A percentile compares a stretch with the other conserved stretches of the same genome.
phyloP scores from a whole-genome alignment of 2,888 invertebrate species.

The Fragum sueziense region DNA sequence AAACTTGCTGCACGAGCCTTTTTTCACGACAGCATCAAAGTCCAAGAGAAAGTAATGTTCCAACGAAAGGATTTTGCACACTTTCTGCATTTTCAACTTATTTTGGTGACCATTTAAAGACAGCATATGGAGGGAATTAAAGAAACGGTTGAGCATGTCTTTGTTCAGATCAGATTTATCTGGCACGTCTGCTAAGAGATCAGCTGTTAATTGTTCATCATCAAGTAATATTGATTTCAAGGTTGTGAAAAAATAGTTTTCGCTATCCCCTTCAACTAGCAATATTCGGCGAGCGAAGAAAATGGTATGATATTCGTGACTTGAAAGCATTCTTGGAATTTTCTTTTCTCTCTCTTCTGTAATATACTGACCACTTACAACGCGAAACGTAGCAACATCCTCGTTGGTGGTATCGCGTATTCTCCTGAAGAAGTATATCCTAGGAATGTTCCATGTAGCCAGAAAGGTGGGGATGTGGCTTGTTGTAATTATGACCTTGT shows the following conservation, averaged over 20 bases:
- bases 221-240: constrained; percentile 3
- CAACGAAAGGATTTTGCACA: constrained; percentile 7
- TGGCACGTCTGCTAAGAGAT: not conserved
- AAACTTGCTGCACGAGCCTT: not conserved
- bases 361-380: not conserved
- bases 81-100: not conserved
- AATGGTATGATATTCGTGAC: not conserved
- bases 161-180: not conserved
- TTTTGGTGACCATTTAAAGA: constrained; percentile 3
- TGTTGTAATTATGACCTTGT: constrained; percentile 19
- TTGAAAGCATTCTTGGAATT: not conserved
- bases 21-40: not conserved
- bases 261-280: constrained; percentile 20
- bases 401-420: not conserved
- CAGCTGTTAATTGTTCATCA: not conserved
- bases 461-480: constrained; percentile 21
- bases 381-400: not conserved
- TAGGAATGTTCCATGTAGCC: constrained; percentile 14
- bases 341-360: not conserved
- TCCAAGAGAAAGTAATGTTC: constrained; percentile 18
- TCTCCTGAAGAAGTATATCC: constrained; percentile 8
- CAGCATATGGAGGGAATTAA: constrained; percentile 8
- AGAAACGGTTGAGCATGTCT: not conserved
- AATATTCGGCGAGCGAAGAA: constrained; percentile 18
- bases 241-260: not conserved